Evolutionary conservation across 2,888 invertebrate genomes (phyloP), one percentile per base, ranked within the genome.

Genomic region (Melinopterus prodromus): DNA sequence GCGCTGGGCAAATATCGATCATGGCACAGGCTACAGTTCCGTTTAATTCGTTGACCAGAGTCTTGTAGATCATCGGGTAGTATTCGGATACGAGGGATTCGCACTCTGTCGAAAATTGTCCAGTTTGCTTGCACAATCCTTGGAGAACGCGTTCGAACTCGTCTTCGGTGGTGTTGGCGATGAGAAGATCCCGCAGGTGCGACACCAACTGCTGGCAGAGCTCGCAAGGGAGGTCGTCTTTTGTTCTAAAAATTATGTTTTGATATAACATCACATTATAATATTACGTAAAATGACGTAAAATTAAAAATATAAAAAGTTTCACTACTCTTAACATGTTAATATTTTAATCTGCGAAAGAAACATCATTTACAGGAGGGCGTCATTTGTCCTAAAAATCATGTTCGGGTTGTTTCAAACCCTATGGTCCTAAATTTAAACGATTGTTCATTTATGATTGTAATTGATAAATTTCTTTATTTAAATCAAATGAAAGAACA

Each of bases 131-230:
- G 90, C 97, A 97, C 5, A 97, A 90, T 81, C 97, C 95, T 86
- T 93, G 90, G 14, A 96, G 87, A 0, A 97, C 94, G 86, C 92
- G 90, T 88, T 95, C 92, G 89, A 97, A 97, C 89, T 97, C 96
- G 0, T 90, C 85, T 88, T 95, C 95, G 0, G 98, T 97, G 0
- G 97, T 96, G 87, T 97, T 97, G 16, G 97, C 94, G 37, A 96
- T 91, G 35, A 98, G 88, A 6, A 96, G 91, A 86, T 97, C 95
- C 81, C 94, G 93, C 83, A 97, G 90, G 88, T 97, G 97, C 26
- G 90, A 90, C 0, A 97, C 94, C 77, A 98, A 89, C 87, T 96
- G 95, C 85, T 96, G 93, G 88, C 97, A 98, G 79, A 98, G 91
- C 85, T 97, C 95, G 87, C 98, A 97, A 0, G 96, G 94, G 77